A percentile compares a stretch with the other conserved stretches of the same genome.
Evolutionary conservation across 2,888 invertebrate genomes (phyloP).

Genomic region (Pristionchus arcanus): DNA sequence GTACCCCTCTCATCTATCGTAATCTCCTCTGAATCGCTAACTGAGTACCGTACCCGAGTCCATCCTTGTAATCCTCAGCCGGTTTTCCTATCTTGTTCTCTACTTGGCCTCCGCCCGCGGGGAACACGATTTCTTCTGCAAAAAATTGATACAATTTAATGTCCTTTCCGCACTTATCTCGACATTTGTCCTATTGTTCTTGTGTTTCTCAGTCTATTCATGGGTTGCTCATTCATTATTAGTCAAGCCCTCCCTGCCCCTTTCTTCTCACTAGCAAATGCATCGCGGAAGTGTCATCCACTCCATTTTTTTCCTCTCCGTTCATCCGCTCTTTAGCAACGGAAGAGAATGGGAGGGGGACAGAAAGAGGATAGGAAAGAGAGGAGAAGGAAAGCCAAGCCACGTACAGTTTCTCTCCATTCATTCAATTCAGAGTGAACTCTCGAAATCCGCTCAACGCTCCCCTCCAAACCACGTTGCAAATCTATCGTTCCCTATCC

Average conservation of each 20-base stretch:
- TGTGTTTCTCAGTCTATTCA: neutral
- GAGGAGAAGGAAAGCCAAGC: neutral
- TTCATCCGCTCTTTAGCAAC: conserved; percentile 29
- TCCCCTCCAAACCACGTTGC: conserved; percentile 10
- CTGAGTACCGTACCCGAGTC: neutral
- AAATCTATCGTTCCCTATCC: neutral
- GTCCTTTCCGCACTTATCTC: neutral
- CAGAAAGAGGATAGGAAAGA: neutral
- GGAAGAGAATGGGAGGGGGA: neutral
- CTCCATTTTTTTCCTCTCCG: neutral
- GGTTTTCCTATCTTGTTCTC: conserved; percentile 14
- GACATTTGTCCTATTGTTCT: neutral
- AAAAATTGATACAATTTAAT: neutral
- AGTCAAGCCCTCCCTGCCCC: neutral
- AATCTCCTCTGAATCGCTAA: neutral
- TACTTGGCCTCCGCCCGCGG: conserved; percentile 19
- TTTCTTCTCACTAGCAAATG: conserved; percentile 4
- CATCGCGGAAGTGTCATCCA: conserved; percentile 23
- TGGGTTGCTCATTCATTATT: neutral
- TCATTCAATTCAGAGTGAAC: neutral
- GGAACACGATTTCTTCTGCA: conserved; percentile 53
- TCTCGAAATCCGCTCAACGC: neutral
- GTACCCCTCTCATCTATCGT: neutral
- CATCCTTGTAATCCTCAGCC: conserved; percentile 25
- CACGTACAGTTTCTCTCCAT: neutral